Base-by-base conservation (phyloP, 2,797 vertebrate genomes). In the Leuciscus waleckii region DNA sequence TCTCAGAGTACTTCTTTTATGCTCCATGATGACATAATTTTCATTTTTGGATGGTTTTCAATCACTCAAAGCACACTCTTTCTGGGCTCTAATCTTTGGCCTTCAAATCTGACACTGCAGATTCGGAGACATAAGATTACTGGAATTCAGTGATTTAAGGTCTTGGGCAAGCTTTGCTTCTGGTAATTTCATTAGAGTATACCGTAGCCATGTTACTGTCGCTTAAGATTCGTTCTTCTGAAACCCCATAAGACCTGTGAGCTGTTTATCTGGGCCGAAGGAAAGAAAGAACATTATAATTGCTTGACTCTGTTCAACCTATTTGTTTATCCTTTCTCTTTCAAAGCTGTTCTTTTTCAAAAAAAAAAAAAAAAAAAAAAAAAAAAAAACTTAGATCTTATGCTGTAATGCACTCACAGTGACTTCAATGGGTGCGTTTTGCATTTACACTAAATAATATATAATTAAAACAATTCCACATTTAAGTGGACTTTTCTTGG, bases 241-340 rank as follows among this genome's bases (percentile, higher is more conserved):
- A 90, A 75, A 81, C 82, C 90, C 89, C 93, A 79, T 88, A 54
- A 87, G 83, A 85, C 74, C 41, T 83, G 37, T 65, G 79, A 68
- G 67, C 79, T 91, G 90, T 92, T 88, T 92, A 92, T 89, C 87
- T 76, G 58, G 46, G 93, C 83, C 91, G 89, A 92, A 93, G 86
- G 87, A 92, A 92, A 93, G 93, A 93, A 37, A 56, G 90, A 43
- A 17, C 10, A 63, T 23, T 37, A 61, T 41, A 67, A 65, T 2
- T 29, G 29, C 51, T 79, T 0, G 32, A 10, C 63, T 83, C 41
- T 51, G n/a, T 73, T 83, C 86, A 89, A 70, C 61, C 74, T 85
- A 89, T 90, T 93, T 87, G 68, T 87, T 76, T 46, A 87, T 89
- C 56, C 75, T 43, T 86, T 63, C 5, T 88, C 17, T 17, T 29